phyloP scores from a whole-genome alignment of 2,888 invertebrate species.

The Nomada fabriciana region DNA sequence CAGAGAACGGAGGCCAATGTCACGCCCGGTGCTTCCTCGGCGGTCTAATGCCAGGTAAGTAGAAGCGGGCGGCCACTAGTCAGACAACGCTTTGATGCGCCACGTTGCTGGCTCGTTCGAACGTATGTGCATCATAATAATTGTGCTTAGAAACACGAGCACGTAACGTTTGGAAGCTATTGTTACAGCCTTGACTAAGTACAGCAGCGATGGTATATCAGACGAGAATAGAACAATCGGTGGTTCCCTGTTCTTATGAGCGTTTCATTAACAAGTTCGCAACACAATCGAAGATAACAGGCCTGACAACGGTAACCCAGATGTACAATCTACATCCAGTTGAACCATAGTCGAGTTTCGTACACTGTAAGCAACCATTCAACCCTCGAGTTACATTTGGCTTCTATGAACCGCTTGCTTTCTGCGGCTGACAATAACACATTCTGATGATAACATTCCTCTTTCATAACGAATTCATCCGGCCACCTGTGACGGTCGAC shows the following conservation, averaged over 20 bases:
- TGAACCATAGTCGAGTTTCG: neutral
- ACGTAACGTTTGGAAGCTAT: neutral
- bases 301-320: neutral
- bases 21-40: neutral
- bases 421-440: constrained; percentile 4
- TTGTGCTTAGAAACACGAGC: neutral
- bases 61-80: neutral
- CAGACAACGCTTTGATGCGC: constrained; percentile 16
- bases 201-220: neutral
- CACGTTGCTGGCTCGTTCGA: neutral
- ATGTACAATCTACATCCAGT: neutral
- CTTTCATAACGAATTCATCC: constrained; percentile 6
- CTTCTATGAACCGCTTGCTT: constrained; percentile 5
- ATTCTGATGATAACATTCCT: neutral
- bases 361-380: constrained; percentile 1
- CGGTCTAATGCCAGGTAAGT: neutral
- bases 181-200: neutral
- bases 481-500: neutral
- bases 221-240: neutral
- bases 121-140: neutral
- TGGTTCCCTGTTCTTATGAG: neutral
- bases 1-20: neutral
- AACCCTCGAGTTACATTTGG: neutral
- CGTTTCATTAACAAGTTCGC: neutral
- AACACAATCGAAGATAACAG: neutral